Evolutionary conservation across 1,140 invertebrate genomes (phyloP).

Genomic region (Patella vulgata): DNA sequence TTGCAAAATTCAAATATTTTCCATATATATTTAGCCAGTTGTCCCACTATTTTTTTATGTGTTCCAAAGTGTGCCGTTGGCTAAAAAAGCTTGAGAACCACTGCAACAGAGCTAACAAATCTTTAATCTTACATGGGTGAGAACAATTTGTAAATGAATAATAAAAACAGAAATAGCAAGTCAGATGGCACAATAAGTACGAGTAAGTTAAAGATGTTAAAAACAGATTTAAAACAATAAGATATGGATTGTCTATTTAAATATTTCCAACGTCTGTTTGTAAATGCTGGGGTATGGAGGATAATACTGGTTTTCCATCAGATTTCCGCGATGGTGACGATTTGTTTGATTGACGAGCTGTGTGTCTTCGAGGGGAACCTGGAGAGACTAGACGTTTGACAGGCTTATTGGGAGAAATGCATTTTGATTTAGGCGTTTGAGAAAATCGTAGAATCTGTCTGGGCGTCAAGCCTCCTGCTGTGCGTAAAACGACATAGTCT

Average conservation of each 20-base stretch:
- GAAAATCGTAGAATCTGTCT: constrained; percentile 24
- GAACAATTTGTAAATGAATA: too few species aligned
- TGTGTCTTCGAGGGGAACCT: constrained; percentile 18
- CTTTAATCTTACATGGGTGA: too few species aligned
- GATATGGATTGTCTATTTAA: background rate
- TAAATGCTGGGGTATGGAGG: constrained; percentile 1
- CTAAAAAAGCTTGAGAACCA: too few species aligned
- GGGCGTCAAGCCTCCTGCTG: constrained; percentile 44
- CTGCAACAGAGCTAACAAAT: too few species aligned
- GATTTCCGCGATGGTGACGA: background rate
- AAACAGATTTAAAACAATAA: background rate
- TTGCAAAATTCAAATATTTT: too few species aligned
- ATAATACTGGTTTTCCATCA: background rate
- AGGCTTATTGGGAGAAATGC: constrained; percentile 47
- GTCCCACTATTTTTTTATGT: too few species aligned
- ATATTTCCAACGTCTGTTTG: constrained; percentile 4
- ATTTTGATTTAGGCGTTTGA: constrained; percentile 17
- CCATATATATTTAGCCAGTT: too few species aligned
- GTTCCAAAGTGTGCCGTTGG: too few species aligned
- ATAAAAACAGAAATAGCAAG: too few species aligned
- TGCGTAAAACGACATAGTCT: constrained; percentile 32
- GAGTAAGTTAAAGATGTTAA: background rate
- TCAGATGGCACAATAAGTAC: background rate
- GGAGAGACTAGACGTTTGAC: constrained; percentile 52
- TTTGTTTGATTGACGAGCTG: background rate